Conservation (phyloP, 1,140 invertebrate genomes). For the Bacillus rossius region DNA sequence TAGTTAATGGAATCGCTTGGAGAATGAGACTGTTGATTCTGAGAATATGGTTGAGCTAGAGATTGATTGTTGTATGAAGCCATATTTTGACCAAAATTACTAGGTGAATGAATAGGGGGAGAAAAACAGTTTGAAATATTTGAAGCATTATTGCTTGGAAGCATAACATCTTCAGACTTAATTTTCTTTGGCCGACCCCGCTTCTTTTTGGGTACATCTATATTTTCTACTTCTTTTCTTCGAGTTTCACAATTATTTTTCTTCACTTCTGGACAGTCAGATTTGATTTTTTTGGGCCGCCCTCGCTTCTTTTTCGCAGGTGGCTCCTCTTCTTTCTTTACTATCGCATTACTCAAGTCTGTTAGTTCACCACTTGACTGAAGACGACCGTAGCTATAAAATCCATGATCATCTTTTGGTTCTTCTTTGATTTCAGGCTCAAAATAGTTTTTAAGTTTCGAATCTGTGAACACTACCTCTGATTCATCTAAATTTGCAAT, state of each 20-base stretch:
- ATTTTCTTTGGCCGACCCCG: conserved; percentile 80
- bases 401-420: conserved; percentile 28
- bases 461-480: conserved; percentile 86
- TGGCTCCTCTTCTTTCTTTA: conserved; percentile 52
- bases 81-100: conserved; percentile 42
- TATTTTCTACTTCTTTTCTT: conserved; percentile 14
- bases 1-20: conserved; percentile 18
- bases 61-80: conserved; percentile 42
- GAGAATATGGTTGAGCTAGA: conserved; percentile 36
- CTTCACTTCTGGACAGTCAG: conserved; percentile 35
- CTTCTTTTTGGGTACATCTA: conserved; percentile 63
- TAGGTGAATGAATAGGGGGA: conserved; percentile 46
- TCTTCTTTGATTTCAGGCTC: conserved; percentile 42
- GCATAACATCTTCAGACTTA: conserved; percentile 45
- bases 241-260: conserved; percentile 35
- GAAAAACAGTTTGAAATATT: conserved; percentile 51
- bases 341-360: conserved; percentile 44
- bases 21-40: conserved; percentile 21
- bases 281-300: conserved; percentile 79
- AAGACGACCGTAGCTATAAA: conserved; percentile 21
- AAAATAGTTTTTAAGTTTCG: conserved; percentile 57
- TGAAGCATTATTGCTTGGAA: conserved; percentile 21
- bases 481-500: conserved; percentile 81
- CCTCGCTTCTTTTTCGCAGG: conserved; percentile 84
- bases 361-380: conserved; percentile 32